Base-by-base conservation (phyloP, 1,140 invertebrate species). In the Thrips palmi region DNA sequence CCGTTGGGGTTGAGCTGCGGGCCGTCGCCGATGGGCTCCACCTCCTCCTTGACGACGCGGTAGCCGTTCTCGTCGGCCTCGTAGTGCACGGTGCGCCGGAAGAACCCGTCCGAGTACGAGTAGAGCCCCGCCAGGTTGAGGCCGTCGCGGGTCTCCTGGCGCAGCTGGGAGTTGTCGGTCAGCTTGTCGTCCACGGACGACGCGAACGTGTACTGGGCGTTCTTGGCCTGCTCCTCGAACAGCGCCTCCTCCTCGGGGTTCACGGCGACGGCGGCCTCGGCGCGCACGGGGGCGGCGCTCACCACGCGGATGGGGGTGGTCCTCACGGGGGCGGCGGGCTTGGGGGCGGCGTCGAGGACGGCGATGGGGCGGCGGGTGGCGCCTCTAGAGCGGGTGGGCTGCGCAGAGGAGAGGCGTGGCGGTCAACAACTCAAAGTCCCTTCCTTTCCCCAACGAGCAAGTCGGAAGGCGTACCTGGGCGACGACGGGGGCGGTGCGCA, bases 21-120 rank as follows among this genome's bases (percentile, higher is more conserved):
- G 10, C 65, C 65, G 23, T 58, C 45, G 20, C 54, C 53, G 41
- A 67, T 57, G 2, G 62, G 54, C 44, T 66, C 48, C 38, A 51
- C 54, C 15, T 56, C 53, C 39, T 65, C 62, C 43, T 50, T 59
- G 3, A 61, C 44, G 15, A 70, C 59, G 45, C 66, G 51, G 52
- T 68, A 70, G 39, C 68, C 68, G 39, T 65, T 58, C 47, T 68
- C 58, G 49, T 70, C 68, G 47, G 67, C 67, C 33, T 57, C 59
- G 45, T 70, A 70, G 33, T 63, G 50, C 0, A 68, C 60, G 5
- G 53, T 67, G n/a, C 65, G 54, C 37, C 51, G 50, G 41, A 62
- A 59, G 43, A 50, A 68, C 2, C 68, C 68, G 52, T 71, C 68
- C 37, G 55, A 59, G 49, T 70, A 71, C 15, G 59, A 60, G 46